These are phyloP conservation scores for Nemoura dubitans DNA, from an alignment of 2,888 invertebrate species.

Conservation along the genomic window DNA sequence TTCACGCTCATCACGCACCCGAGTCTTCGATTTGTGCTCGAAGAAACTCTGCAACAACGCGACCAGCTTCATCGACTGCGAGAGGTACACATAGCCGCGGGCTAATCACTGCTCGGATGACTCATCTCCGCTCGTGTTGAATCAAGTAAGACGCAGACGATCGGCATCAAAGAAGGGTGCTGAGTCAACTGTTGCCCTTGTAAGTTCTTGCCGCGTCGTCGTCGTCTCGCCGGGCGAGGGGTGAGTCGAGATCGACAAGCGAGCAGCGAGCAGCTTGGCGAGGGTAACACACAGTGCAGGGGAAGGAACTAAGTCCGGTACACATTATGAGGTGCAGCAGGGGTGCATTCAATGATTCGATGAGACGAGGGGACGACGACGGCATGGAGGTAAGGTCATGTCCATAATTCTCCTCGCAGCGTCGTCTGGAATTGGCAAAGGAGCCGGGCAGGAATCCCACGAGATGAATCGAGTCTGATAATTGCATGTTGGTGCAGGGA, in stretches of 20 bases:
- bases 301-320: not conserved
- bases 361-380: not conserved
- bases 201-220: not conserved
- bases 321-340: not conserved
- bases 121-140: not conserved
- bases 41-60: not conserved
- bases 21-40: not conserved
- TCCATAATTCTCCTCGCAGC: conserved; percentile 13
- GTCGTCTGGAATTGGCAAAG: conserved; percentile 33
- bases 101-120: not conserved
- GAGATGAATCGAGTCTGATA: not conserved
- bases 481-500: not conserved
- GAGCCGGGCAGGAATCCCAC: not conserved
- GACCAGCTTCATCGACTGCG: not conserved
- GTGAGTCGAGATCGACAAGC: not conserved
- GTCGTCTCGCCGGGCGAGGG: not conserved
- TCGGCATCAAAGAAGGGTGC: not conserved
- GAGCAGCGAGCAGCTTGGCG: not conserved
- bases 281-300: not conserved
- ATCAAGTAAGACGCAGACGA: not conserved
- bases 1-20: not conserved
- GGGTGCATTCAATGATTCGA: conserved; percentile 7
- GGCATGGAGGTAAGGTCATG: not conserved
- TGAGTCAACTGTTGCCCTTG: conserved; percentile 9
- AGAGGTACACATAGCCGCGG: not conserved